Evolutionary conservation across 2,888 invertebrate species (phyloP).

Genomic region (Epistrophe eligans): DNA sequence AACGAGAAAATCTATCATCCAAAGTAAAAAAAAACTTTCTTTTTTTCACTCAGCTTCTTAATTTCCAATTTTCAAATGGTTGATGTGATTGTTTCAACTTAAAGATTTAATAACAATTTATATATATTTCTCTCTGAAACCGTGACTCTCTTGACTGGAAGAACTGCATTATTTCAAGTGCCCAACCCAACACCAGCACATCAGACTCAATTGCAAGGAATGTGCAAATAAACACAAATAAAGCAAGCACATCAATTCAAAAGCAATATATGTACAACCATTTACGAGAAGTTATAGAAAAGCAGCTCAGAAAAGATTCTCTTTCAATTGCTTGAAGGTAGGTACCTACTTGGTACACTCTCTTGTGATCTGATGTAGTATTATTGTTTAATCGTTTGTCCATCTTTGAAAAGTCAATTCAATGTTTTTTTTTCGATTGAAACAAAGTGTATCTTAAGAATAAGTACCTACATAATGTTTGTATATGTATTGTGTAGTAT

Average conservation of each 20-base stretch:
- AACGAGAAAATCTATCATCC: too few relatives aligned
- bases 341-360: slow-evolving; percentile 36
- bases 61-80: neutral
- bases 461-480: too few relatives aligned
- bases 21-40: too few relatives aligned
- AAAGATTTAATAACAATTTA: slow-evolving; percentile 16
- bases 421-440: neutral
- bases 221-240: neutral
- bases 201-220: slow-evolving; percentile 24
- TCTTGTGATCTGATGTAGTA: neutral
- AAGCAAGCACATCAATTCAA: slow-evolving; percentile 27
- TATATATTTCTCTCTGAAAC: neutral
- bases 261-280: slow-evolving; percentile 42
- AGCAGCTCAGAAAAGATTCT: neutral
- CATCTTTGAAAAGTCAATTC: neutral
- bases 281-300: neutral
- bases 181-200: neutral
- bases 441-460: neutral
- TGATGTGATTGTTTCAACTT: neutral
- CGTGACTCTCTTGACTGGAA: neutral
- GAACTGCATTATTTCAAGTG: neutral
- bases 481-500: too few relatives aligned
- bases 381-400: slow-evolving; percentile 2
- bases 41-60: too few relatives aligned
- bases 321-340: slow-evolving; percentile 29